Base-by-base conservation (phyloP, 2,888 invertebrate genomes). In the Pterostichus niger region DNA sequence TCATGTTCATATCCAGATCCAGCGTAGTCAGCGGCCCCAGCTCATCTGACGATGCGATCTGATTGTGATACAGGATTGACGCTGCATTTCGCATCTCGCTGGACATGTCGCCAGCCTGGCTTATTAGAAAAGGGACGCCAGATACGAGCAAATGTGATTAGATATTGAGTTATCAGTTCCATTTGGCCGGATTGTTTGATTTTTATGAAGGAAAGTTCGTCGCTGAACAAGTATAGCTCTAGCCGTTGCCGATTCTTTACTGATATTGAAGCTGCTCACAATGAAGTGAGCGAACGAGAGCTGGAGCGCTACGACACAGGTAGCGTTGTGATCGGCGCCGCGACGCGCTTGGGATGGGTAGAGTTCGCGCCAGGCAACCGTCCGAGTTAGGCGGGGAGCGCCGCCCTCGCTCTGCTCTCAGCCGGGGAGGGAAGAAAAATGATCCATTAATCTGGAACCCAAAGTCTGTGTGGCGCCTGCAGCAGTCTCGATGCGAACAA, bases 381-480 rank as follows among this genome's bases (percentile, higher is more conserved):
- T 40, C 40, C 40, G 40, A 40, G 40, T 40, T 6, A 40, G 54
- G 54, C 15, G 54, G 54, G 9, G 54, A 54, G 54, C 15, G 54
- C 17, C 54, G 31, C 68, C 40, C 15, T 46, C 73, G 46, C 35
- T n/a, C 35, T 35, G 17, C 24, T 73, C 46, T 17, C 49, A n/a
- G 46, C 35, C 59, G 64, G 79, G 44, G 71, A 71, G 90, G 91
- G 91, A 93, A 93, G 94, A 93, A 94, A 94, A 94, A 94, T 94
- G 94, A 94, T 94, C 94, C 94, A 94, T 94, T 94, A 94, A 94
- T 94, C 94, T 94, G 93, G 93, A 91, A 91, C 91, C 92, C 92
- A 93, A 93, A 94, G 94, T 94, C 94, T 94, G 93, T 91, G 92
- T 93, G 94, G 94, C 94, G 94, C 94, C 94, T 92, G 90, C 88